These are phyloP conservation scores for Candidula unifasciata DNA, from an alignment of 2,888 invertebrate species.

Conservation along the genomic window DNA sequence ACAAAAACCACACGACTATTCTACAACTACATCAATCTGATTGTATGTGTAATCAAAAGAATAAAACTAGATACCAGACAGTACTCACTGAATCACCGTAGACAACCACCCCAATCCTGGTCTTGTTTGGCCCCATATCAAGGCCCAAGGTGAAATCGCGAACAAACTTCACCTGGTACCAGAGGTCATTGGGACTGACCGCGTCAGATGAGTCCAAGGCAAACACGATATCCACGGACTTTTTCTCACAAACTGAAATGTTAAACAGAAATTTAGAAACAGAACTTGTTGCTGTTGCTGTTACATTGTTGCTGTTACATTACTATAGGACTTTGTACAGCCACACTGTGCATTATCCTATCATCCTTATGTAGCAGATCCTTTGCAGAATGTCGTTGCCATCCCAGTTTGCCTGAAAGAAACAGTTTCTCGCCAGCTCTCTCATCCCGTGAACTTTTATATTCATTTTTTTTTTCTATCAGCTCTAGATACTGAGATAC, in stretches of 20 bases:
- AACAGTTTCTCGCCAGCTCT: no score
- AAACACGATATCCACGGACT: slow-evolving; percentile 64
- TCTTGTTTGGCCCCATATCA: slow-evolving; percentile 57
- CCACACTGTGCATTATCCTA: background rate
- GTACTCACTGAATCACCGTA: slow-evolving; percentile 62
- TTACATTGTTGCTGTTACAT: background rate
- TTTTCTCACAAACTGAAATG: slow-evolving; percentile 63
- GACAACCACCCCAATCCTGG: slow-evolving; percentile 66
- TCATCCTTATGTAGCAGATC: no score
- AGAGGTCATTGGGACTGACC: slow-evolving; percentile 64
- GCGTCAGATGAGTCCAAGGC: slow-evolving; percentile 68
- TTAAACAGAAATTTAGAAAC: background rate
- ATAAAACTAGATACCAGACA: background rate
- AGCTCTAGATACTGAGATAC: no score
- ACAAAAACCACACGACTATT: no score
- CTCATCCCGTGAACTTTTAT: no score
- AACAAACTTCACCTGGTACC: slow-evolving; percentile 69
- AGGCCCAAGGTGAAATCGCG: slow-evolving; percentile 63
- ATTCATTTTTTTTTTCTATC: no score
- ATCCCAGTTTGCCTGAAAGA: no score
- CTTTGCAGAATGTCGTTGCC: no score
- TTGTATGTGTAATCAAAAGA: background rate
- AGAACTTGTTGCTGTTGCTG: background rate
- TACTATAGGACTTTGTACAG: background rate
- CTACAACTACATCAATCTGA: no score